Evolutionary conservation across 2,888 invertebrate species (phyloP).

Genomic region (Exephanes ischioxanthus): DNA sequence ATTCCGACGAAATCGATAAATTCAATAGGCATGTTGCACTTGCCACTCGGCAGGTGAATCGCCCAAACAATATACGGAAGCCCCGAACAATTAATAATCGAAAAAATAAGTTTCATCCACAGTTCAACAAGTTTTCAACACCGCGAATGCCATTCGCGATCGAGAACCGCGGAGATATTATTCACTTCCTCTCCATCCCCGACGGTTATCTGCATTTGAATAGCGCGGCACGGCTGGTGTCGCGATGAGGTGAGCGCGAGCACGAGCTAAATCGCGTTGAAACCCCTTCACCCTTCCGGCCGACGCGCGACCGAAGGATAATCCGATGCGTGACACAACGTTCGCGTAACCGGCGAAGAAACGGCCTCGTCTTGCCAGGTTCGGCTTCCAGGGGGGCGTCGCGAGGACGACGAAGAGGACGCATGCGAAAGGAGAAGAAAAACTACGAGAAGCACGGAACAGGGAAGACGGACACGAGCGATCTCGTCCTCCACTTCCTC

Average conservation of each 20-base stretch:
- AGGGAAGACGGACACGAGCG: constrained; percentile 49
- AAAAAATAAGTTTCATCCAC: too few relatives aligned
- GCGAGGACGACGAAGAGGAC: constrained; percentile 19
- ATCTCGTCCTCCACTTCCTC: constrained; percentile 54
- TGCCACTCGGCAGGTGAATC: not conserved
- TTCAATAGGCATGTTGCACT: not conserved
- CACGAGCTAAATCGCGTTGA: constrained; percentile 49
- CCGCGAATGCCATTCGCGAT: not conserved
- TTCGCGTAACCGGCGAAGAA: constrained; percentile 78
- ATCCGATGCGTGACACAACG: constrained; percentile 80
- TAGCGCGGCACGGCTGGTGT: constrained; percentile 55
- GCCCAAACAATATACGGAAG: not conserved
- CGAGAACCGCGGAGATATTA: not conserved
- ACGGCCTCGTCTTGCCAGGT: constrained; percentile 50
- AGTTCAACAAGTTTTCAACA: not conserved
- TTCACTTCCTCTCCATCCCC: not conserved
- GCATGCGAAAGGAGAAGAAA: constrained; percentile 42
- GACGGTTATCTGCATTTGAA: constrained; percentile 71
- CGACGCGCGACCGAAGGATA: constrained; percentile 70
- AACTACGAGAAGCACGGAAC: constrained; percentile 32
- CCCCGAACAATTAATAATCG: not conserved
- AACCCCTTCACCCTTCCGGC: constrained; percentile 69
- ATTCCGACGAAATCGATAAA: constrained; percentile 6
- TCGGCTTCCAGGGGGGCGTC: constrained; percentile 5
- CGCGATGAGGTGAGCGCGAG: constrained; percentile 61